Evolutionary conservation across 2,888 invertebrate genomes (phyloP), one percentile per base, ranked within the genome.

Genomic region (Strigamia crassipes): DNA sequence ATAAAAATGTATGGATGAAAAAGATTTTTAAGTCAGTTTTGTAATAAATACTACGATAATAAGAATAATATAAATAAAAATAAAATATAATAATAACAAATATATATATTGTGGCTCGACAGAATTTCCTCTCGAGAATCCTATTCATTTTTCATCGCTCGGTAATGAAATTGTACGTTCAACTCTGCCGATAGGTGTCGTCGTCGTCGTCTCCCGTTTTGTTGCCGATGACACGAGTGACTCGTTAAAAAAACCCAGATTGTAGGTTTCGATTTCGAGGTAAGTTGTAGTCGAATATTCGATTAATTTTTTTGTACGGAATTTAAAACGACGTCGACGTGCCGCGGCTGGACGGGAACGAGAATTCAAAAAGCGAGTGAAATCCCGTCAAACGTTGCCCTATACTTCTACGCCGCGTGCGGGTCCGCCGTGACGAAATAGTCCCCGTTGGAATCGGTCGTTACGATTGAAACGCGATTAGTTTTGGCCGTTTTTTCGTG

Each of bases 1-100:
- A 73, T 73, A 13, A 73, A 73, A 73, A 27, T 27, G 73, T 27
- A 73, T 73, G 73, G 31, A 73, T 73, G 31, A 73, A n/a, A n/a
- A 21, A 61, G 27, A 15, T 73, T 73, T 73, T 73, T 12, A n/a
- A 73, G 23, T 31, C 10, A 31, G 23, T 73, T n/a, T 27, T 73
- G 61, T 66, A 66, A 66, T 73, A n/a, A 73, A 73, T 31, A 4
- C 73, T 51, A 13, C 15, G 6, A 38, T 38, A 38, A 38, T 38
- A 38, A 38, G 1, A 9, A 38, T 38, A 38, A 10, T 38, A 27
- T 2, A 4, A 5, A 38, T 38, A 27, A 27, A 4, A 5, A 38
- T 38, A 38, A 9, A 4, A 9, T 4, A 10, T 38, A 27, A 27
- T 38, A 38, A 38, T 5, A 38, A 9, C 6, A 9, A 38, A 9